Evolutionary conservation across 2,113 vertebrate genomes (phyloP).

Genomic region (Bujurquina vittata): DNA sequence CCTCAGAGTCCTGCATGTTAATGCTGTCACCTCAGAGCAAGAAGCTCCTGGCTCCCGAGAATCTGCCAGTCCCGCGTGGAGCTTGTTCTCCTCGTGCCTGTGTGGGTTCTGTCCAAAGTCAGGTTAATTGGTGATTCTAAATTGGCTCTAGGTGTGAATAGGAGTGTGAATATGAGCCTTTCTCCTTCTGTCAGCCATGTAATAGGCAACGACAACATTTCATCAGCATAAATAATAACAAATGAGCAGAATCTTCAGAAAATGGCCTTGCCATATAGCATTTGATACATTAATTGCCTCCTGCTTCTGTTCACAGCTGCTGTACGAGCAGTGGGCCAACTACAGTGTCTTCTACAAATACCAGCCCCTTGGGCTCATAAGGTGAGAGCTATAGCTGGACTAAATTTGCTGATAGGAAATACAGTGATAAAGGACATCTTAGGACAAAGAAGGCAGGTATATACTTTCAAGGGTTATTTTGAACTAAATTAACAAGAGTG

Average conservation of each 20-base stretch:
- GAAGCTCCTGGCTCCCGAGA: no score
- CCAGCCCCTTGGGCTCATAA: constrained; percentile 94
- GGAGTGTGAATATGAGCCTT: not conserved
- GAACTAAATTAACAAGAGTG: not conserved
- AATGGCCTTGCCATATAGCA: not conserved
- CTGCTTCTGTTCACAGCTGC: constrained; percentile 80
- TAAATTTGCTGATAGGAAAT: not conserved
- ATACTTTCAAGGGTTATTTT: no score
- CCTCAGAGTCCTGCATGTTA: no score
- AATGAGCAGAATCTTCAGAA: not conserved
- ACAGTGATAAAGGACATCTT: not conserved
- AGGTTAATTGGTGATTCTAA: no score
- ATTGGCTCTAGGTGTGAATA: not conserved
- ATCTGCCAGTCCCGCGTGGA: no score
- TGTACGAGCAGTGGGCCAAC: constrained; percentile 95
- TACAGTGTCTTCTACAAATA: constrained; percentile 97
- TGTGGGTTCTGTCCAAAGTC: no score
- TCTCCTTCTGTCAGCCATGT: not conserved
- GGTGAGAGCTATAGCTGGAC: constrained; percentile 77
- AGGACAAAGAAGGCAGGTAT: no score
- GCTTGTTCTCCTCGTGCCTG: no score
- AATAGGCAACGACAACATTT: not conserved
- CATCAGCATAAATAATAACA: not conserved
- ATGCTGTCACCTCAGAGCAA: no score
- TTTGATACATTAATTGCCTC: not conserved